Conservation (phyloP, 37 sponge, comb jelly and placozoan species). For the Hormiphora californensis region DNA sequence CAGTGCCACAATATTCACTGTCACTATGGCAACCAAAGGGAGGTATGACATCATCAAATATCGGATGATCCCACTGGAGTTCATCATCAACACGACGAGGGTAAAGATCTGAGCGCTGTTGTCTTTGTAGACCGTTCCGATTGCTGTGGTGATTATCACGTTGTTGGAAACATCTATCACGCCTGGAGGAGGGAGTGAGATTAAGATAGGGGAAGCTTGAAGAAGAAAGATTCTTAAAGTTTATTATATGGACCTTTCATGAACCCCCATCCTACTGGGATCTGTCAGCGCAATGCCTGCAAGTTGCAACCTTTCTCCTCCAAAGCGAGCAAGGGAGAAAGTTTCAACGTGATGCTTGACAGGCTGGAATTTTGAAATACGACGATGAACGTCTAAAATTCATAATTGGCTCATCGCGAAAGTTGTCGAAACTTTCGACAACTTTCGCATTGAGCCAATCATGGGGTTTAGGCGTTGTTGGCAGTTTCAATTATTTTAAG, state of each 20-base stretch:
- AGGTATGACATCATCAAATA: constrained; percentile 6
- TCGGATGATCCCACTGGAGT: constrained; percentile 1
- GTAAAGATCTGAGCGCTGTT: not conserved
- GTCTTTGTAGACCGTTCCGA: constrained; percentile 16
- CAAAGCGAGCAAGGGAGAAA: too few species aligned
- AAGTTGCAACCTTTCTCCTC: too few species aligned
- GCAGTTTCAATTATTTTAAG: too few species aligned
- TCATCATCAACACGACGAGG: constrained; percentile 4
- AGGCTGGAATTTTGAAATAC: too few species aligned
- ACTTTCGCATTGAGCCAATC: too few species aligned
- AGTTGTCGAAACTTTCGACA: too few species aligned
- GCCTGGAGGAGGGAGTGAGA: not conserved
- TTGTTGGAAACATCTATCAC: not conserved
- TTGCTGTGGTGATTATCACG: constrained; percentile 14
- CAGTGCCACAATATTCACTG: not conserved
- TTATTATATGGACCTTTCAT: not conserved
- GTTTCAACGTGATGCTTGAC: too few species aligned
- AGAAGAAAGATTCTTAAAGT: not conserved
- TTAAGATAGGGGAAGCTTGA: not conserved
- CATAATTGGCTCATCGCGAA: too few species aligned
- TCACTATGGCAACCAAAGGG: not conserved
- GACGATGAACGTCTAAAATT: too few species aligned
- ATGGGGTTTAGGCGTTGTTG: too few species aligned
- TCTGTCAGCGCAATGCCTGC: too few species aligned
- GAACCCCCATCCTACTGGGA: too few species aligned